Base-by-base conservation (phyloP, 2,797 vertebrate genomes). In the Chiroxiphia lanceolata region DNA sequence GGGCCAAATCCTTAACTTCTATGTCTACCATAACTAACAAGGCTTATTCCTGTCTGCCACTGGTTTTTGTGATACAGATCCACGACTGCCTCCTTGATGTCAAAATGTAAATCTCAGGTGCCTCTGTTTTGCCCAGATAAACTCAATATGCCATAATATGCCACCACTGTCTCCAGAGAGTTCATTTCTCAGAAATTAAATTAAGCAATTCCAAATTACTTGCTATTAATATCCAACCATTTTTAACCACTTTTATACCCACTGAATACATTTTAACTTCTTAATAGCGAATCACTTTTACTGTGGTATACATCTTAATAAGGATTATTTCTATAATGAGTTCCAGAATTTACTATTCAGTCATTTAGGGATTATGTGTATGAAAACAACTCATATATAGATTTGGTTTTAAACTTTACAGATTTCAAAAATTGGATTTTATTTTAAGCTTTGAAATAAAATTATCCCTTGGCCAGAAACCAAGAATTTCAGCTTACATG, bases 381-480 rank as follows among this genome's bases (percentile, higher is more conserved):
- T 79, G 56, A 92, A 96, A 95, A 93, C 42, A 95, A 80, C 13
- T 21, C 36, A 7, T 77, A 63, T 8, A 87, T 9, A 59, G 18
- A 27, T 53, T 82, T 82, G 13, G 60, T 87, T 89, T 95, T 83
- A n/a, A 87, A 92, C 89, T 95, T 94, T 80, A 77, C 13, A n/a
- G 29, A 85, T 83, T 94, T 92, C 7, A 83, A 81, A 88, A 63
- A 84, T 7, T 63, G 5, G 14, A 56, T 79, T 93, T 92, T 91
- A 81, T 93, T 93, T 87, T 64, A 90, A 64, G n/a, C 45, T 87
- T 87, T 74, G 47, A 83, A 95, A 92, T 74, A 85, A 88, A 94
- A 95, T 77, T 90, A 87, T 76, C 75, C 60, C 79, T 92, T 93
- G 83, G 81, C 63, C 45, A 92, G 81, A 93, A 93, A 50, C 56